Evolutionary conservation across 2,888 invertebrate species (phyloP).

Genomic region (Mycalesis mineus): DNA sequence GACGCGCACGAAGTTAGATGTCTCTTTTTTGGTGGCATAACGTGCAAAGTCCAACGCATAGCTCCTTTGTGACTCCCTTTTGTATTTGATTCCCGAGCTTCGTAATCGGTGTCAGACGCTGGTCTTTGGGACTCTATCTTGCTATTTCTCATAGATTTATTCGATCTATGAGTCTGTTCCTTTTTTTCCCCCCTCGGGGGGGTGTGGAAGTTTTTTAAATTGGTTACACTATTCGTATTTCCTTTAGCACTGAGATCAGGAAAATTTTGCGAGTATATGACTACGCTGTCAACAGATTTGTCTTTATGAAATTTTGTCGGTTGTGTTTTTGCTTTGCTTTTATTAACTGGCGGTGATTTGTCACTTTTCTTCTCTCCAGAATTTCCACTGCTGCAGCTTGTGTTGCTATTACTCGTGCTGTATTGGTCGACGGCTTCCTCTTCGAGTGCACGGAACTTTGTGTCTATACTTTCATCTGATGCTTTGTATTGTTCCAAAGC

Average conservation of each 20-base stretch:
- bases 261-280: conserved; percentile 71
- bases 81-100: conserved; percentile 44
- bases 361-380: conserved; percentile 55
- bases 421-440: conserved; percentile 83
- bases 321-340: conserved; percentile 45
- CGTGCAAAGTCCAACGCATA: conserved; percentile 61
- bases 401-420: conserved; percentile 71
- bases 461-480: conserved; percentile 77
- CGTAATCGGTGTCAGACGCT: conserved; percentile 69
- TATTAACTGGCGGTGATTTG: conserved; percentile 41
- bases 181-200: conserved; percentile 77
- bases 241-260: conserved; percentile 59
- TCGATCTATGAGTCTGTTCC: conserved; percentile 55
- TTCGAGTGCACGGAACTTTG: conserved; percentile 80
- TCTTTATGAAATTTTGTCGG: conserved; percentile 66
- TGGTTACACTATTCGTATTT: conserved; percentile 61
- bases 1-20: conserved; percentile 62
- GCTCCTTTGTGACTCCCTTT: conserved; percentile 55
- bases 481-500: conserved; percentile 80
- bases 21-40: conserved; percentile 62
- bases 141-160: conserved; percentile 46
- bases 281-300: conserved; percentile 64
- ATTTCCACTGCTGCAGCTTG: conserved; percentile 68
- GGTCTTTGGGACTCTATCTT: conserved; percentile 59
- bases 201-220: conserved; percentile 76